Evolutionary conservation across 2,888 invertebrate species (phyloP), one percentile per base, ranked within the genome.

Genomic region (Syrphus vitripennis): DNA sequence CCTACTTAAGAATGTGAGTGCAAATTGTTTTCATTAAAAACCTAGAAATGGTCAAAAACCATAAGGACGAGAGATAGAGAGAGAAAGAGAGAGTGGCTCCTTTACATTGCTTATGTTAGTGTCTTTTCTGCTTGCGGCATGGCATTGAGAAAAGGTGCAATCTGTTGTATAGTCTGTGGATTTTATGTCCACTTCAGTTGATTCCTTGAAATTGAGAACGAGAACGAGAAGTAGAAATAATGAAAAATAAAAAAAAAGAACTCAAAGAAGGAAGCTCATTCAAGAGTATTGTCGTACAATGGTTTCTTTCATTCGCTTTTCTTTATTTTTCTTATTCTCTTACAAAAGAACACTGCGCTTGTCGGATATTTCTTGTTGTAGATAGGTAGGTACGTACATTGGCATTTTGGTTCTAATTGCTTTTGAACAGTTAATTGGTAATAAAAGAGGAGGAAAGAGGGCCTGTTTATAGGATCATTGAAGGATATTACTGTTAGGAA

Each of bases 11-110:
- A 57, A 71, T 81, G 77, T 81, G 81, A 81, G 80, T 86, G 84
- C 77, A 86, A 81, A 86, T 86, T 86, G 84, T 81, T 81, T 86
- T 81, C 81, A 77, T 86, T 81, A 86, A 81, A 86, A 69, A 69
- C 67, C 42, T 67, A 42, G 45, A 80, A 83, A 76, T 69, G 74
- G 69, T 69, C 61, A 78, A 72, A n/a, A 72, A 67, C 67, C 48
- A 67, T 50, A 50, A 40, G 40, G 21, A n/a, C n/a, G n/a, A n/a
- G n/a, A n/a, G n/a, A n/a, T n/a, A n/a, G n/a, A n/a, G n/a, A n/a
- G n/a, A n/a, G n/a, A n/a, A n/a, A n/a, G n/a, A n/a, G n/a, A n/a
- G n/a, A 61, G 40, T 37, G 50, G 50, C 40, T 61, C 12, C 12
- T 16, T n/a, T 55, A 50, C n/a, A 34, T 12, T 34, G 48, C 31